phyloP scores from a whole-genome alignment of 2,888 invertebrate genomes.

The Acanthosepion pharaonis region DNA sequence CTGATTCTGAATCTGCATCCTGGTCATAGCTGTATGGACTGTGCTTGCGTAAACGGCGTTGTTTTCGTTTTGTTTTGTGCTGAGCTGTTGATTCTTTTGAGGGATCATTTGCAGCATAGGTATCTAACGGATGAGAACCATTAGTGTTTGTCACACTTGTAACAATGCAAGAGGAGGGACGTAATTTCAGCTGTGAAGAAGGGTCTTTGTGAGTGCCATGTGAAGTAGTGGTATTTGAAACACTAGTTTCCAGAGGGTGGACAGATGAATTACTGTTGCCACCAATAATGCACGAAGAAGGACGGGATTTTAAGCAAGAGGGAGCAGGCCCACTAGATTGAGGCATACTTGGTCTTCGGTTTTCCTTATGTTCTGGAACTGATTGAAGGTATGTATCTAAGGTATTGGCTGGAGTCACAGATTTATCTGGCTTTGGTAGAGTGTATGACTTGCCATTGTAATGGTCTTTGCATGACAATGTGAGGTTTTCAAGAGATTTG shows the following conservation, averaged over 20 bases:
- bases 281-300: background rate
- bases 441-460: background rate
- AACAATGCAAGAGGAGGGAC: background rate
- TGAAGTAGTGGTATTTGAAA: background rate
- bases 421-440: slow-evolving; percentile 13
- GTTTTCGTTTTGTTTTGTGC: slow-evolving; percentile 42
- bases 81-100: background rate
- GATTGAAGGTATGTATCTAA: background rate
- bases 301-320: background rate
- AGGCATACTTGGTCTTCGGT: background rate
- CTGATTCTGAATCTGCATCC: slow-evolving; percentile 44
- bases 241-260: background rate
- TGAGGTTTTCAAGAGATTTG: slow-evolving; percentile 38
- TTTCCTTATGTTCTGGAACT: slow-evolving; percentile 41
- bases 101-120: background rate
- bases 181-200: background rate
- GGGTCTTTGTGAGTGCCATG: background rate
- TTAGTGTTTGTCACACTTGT: background rate
- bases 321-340: background rate
- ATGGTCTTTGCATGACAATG: background rate
- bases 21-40: slow-evolving; percentile 38
- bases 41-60: slow-evolving; percentile 15
- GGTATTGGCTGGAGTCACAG: background rate
- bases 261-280: background rate
- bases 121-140: background rate